Conservation (phyloP, 2,888 invertebrate genomes). For the Hartigia nigra region DNA sequence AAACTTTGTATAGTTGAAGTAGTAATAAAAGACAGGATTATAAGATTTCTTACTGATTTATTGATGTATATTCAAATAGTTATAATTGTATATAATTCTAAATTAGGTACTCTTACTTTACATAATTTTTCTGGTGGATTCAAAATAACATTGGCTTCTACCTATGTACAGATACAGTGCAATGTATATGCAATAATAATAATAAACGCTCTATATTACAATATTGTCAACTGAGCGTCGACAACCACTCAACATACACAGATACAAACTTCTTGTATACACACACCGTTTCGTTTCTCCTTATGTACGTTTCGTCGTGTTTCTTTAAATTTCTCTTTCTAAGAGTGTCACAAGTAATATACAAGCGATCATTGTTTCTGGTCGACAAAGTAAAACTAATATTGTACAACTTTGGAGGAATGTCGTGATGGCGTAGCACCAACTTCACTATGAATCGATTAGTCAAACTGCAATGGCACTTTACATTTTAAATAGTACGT, state of each 20-base stretch:
- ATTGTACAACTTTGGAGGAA: conserved; percentile 67
- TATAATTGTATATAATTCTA: conserved; percentile 64
- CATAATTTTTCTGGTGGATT: conserved; percentile 60
- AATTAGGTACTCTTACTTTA: conserved; percentile 63
- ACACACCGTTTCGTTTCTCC: conserved; percentile 32
- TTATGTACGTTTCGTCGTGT: conserved; percentile 31
- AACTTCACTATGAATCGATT: conserved; percentile 62
- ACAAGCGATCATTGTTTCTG: conserved; percentile 47
- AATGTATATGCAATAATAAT: conserved; percentile 60
- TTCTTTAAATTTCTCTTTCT: conserved; percentile 18
- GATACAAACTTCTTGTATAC: conserved; percentile 60
- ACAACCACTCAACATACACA: conserved; percentile 61
- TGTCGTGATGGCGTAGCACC: conserved; percentile 66
- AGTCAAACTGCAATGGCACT: conserved; percentile 66
- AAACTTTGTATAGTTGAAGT: not conserved
- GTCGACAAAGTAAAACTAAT: conserved; percentile 62
- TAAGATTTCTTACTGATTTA: conserved; percentile 51
- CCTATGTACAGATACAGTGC: conserved; percentile 64
- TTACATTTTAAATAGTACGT: conserved; percentile 65
- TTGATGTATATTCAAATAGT: conserved; percentile 63
- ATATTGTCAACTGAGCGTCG: conserved; percentile 35
- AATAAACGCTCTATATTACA: conserved; percentile 61
- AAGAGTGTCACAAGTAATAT: conserved; percentile 42
- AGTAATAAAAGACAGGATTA: conserved; percentile 11
- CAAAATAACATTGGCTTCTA: conserved; percentile 64